phyloP scores from a whole-genome alignment of 1,140 invertebrate genomes.

The Drosophila insularis region DNA sequence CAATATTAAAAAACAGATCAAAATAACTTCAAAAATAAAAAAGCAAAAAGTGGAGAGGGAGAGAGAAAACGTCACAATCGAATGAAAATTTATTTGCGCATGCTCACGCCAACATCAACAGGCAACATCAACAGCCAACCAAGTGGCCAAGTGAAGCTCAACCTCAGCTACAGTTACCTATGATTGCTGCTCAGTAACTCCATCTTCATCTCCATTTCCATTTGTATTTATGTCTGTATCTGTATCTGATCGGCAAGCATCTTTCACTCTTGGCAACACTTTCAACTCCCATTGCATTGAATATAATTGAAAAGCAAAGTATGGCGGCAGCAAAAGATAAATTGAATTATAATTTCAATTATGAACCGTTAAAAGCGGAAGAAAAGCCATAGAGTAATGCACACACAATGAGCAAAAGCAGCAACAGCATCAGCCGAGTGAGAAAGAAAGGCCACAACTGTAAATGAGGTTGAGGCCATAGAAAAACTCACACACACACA shows the following conservation, averaged over 20 bases:
- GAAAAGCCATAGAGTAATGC: constrained; percentile 50
- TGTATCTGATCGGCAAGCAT: constrained; percentile 47
- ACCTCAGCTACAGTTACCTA: constrained; percentile 18
- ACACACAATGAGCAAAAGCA: constrained; percentile 40
- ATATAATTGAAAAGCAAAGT: constrained; percentile 75
- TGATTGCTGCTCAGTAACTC: constrained; percentile 25
- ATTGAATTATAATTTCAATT: constrained; percentile 80
- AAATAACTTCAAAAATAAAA: too few species aligned
- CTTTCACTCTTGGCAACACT: constrained; percentile 36
- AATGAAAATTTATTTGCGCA: constrained; percentile 67
- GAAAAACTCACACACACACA: constrained; percentile 20
- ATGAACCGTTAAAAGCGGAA: constrained; percentile 78
- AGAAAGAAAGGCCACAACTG: constrained; percentile 53
- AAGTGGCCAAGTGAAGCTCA: not conserved
- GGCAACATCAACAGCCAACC: not conserved
- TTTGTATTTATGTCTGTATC: constrained; percentile 33
- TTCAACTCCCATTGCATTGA: constrained; percentile 63
- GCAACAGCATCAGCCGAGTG: constrained; percentile 42
- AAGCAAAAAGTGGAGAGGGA: constrained; percentile 11
- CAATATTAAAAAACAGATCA: constrained; percentile 38
- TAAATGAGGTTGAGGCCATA: constrained; percentile 68
- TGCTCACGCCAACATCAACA: constrained; percentile 50
- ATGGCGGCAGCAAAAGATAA: constrained; percentile 51
- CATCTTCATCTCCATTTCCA: constrained; percentile 26
- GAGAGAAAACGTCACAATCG: constrained; percentile 38